Evolutionary conservation across 2,888 invertebrate species (phyloP).

Genomic region (Pogonocherus hispidulus): DNA sequence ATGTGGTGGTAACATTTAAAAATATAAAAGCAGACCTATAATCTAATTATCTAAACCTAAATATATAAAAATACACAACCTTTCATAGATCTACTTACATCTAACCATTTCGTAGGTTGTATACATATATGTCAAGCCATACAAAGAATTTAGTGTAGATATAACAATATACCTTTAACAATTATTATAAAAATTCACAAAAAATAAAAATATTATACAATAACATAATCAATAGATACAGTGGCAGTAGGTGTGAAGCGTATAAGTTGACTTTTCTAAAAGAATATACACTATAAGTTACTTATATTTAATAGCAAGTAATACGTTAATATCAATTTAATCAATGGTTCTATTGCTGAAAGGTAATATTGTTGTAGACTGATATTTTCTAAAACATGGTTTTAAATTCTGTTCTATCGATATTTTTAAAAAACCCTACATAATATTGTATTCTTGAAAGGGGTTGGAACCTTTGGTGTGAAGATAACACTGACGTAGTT

Average conservation of each 20-base stretch:
- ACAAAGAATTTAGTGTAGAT: not conserved
- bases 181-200: not conserved
- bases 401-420: no score
- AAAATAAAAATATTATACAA: not conserved
- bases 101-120: not conserved
- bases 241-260: not conserved
- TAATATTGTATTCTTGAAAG: no score
- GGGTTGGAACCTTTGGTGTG: no score
- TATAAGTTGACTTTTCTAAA: not conserved
- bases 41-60: conserved; percentile 3
- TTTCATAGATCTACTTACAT: not conserved
- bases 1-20: conserved; percentile 66
- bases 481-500: no score
- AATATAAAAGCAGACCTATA: conserved; percentile 43
- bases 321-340: not conserved
- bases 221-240: not conserved
- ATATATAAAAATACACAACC: not conserved
- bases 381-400: no score
- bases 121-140: not conserved
- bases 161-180: no score
- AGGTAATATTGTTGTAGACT: not conserved
- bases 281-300: not conserved
- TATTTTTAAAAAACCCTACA: no score
- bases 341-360: not conserved
- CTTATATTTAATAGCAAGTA: not conserved